Conservation (phyloP, 2,113 vertebrate genomes). For the Protobothrops flavoviridis region DNA sequence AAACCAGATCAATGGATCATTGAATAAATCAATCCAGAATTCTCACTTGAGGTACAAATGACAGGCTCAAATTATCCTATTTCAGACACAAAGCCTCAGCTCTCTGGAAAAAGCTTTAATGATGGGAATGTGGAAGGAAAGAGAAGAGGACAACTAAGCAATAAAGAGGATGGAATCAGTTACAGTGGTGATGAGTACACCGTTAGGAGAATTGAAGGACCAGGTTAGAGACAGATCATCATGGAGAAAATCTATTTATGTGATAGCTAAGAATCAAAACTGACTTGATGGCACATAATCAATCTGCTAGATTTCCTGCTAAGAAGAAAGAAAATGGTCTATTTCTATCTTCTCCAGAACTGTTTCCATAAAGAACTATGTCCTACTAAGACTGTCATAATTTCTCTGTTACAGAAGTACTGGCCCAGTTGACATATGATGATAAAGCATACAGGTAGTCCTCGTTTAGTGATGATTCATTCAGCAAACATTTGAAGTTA, state of each 20-base stretch:
- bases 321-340: background rate
- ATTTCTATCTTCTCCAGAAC: background rate
- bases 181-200: background rate
- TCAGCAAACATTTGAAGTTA: background rate
- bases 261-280: background rate
- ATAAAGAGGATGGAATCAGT: background rate
- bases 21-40: background rate
- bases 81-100: background rate
- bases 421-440: background rate
- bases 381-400: background rate
- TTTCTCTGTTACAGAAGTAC: background rate
- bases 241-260: background rate
- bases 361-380: background rate
- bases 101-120: background rate
- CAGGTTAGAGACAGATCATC: background rate
- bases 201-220: background rate
- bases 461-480: background rate
- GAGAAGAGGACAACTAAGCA: background rate
- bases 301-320: background rate
- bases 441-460: background rate
- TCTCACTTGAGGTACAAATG: background rate
- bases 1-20: background rate
- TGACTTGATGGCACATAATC: background rate
- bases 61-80: background rate
- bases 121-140: background rate